Base-by-base conservation (phyloP, 2,797 vertebrate species). In the Morelia viridis region DNA sequence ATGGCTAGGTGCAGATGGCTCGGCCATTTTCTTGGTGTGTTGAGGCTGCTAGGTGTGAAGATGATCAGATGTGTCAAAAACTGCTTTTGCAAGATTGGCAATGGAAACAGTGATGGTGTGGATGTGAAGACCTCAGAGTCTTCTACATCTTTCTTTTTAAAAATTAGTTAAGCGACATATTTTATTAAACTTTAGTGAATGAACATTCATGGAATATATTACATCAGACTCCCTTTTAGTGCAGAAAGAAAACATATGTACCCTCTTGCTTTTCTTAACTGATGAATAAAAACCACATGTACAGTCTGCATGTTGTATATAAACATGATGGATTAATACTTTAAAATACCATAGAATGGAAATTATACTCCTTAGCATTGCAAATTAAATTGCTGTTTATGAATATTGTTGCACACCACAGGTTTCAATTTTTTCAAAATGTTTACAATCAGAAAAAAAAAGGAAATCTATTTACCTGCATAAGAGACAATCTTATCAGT, bases 401-500 rank as follows among this genome's bases (percentile, higher is more conserved):
- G 35, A 76, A 46, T 9, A 86, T 2, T 0, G 41, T 94, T 94
- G 50, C 2, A 2, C 89, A 64, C 50, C 84, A 85, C 19, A 53
- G 90, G 5, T 93, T 89, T 35, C 19, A 56, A 2, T 56, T n/a
- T 83, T 94, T 86, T 87, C n/a, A 90, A 68, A 35, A 94, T 83
- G 9, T 93, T 95, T 86, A 92, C n/a, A 35, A 3, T 62, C 17
- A n/a, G 31, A 76, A 26, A 1, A 86, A 91, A 95, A 53, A 31
- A 35, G 26, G 19, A 46, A 76, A n/a, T 71, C 71, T 83, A 35
- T 94, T 95, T 94, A 96, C 94, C 94, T 97, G 93, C 92, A 57
- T 80, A 92, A 89, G 93, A 85, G 88, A 95, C 58, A 90, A 90
- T 95, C 95, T 96, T 94, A 97, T 97, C 96, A 95, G 92, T 88